Percentiles rank a stretch among this genome's conserved stretches.
Conservation (phyloP, 2,888 invertebrate genomes). For the Elysia crispata region DNA sequence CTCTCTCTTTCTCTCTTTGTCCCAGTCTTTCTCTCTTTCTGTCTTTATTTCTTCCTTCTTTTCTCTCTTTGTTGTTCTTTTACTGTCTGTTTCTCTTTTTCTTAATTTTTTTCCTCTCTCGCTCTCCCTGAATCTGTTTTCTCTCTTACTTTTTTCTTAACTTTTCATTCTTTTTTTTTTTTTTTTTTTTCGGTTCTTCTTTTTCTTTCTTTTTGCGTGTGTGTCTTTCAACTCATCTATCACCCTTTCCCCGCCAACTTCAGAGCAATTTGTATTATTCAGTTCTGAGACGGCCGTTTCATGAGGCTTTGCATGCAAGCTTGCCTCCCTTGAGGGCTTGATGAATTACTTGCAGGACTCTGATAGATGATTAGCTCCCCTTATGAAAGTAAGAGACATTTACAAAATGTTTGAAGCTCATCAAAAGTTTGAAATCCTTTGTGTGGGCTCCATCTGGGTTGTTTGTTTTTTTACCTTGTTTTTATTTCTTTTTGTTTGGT, state of each 20-base stretch:
- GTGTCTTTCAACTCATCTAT: neutral
- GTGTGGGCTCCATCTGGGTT: too few relatives aligned
- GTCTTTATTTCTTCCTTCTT: neutral
- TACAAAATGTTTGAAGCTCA: too few relatives aligned
- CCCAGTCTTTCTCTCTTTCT: neutral
- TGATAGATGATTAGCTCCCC: too few relatives aligned
- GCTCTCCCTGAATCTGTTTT: too few relatives aligned
- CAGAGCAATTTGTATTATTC: neutral
- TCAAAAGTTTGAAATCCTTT: too few relatives aligned
- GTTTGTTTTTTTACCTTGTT: too few relatives aligned
- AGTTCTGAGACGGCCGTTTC: neutral
- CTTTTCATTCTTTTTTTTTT: neutral
- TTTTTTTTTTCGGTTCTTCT: conserved; percentile 32
- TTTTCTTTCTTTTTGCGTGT: conserved; percentile 31
- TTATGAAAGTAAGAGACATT: too few relatives aligned
- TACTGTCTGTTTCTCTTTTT: neutral
- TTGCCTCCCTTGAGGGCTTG: too few relatives aligned
- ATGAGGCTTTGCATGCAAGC: too few relatives aligned
- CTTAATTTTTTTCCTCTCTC: conserved; percentile 14
- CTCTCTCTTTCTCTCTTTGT: neutral
- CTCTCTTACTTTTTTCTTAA: neutral
- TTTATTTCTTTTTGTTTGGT: too few relatives aligned
- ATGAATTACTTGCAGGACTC: too few relatives aligned
- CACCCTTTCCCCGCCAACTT: conserved; percentile 9
- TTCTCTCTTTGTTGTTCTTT: conserved; percentile 17